phyloP scores from a whole-genome alignment of 2,888 invertebrate genomes.

The Loripinus fragilis region DNA sequence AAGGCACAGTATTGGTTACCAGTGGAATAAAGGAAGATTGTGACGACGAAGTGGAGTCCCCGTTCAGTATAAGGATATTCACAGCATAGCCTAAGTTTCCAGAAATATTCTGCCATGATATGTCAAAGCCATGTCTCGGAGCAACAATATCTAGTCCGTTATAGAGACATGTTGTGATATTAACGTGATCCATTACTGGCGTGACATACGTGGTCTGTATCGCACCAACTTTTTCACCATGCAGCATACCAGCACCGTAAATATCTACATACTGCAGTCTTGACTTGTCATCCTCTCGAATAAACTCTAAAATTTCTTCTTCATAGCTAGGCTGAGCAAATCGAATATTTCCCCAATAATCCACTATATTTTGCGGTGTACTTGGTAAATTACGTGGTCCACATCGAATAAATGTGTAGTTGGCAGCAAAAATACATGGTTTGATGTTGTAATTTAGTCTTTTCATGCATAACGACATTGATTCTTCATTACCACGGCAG shows the following conservation, averaged over 20 bases:
- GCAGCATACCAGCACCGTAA: conserved; percentile 96
- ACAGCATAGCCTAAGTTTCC: conserved; percentile 95
- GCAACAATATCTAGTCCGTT: conserved; percentile 97
- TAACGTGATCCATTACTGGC: conserved; percentile 91
- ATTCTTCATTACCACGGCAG: conserved; percentile 83
- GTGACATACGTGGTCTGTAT: conserved; percentile 95
- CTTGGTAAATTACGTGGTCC: conserved; percentile 84
- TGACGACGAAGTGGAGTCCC: conserved; percentile 89
- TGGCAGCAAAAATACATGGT: conserved; percentile 90
- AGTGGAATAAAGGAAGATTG: conserved; percentile 93
- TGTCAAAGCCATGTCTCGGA: conserved; percentile 89
- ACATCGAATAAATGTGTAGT: conserved; percentile 96
- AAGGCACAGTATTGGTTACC: conserved; percentile 89
- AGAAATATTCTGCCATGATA: conserved; percentile 83
- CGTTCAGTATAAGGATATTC: conserved; percentile 94
- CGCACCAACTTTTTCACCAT: conserved; percentile 96
- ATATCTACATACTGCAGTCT: conserved; percentile 90
- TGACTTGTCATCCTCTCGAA: conserved; percentile 86
- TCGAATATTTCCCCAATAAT: conserved; percentile 96
- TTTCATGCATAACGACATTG: conserved; percentile 86
- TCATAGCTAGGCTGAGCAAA: conserved; percentile 96
- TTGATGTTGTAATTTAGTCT: conserved; percentile 91
- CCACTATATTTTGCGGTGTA: conserved; percentile 51
- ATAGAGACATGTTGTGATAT: conserved; percentile 92
- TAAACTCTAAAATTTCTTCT: conserved; percentile 87